A percentile compares a stretch with the other conserved stretches of the same genome.
Evolutionary conservation across 2,888 invertebrate species (phyloP).

Genomic region (Trichacis sp.): DNA sequence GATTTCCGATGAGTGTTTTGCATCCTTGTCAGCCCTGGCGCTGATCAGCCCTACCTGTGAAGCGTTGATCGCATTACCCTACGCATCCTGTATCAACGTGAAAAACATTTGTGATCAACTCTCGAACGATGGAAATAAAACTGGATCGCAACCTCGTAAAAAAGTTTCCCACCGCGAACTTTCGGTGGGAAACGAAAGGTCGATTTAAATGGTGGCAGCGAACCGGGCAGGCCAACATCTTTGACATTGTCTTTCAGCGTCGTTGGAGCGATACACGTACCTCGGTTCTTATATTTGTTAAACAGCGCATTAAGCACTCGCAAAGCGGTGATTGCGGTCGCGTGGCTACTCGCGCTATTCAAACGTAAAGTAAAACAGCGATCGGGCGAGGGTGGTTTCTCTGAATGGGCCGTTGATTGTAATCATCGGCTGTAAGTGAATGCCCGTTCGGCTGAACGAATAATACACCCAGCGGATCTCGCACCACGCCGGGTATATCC

Average conservation of each 20-base stretch:
- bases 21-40: too few species aligned
- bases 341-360: slow-evolving; percentile 65
- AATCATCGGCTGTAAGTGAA: slow-evolving; percentile 67
- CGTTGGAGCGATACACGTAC: slow-evolving; percentile 39
- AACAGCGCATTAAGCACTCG: slow-evolving; percentile 62
- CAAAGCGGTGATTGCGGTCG: slow-evolving; percentile 67
- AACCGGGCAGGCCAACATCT: slow-evolving; percentile 38
- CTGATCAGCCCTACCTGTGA: too few species aligned
- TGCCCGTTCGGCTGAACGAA: slow-evolving; percentile 53
- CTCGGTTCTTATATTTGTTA: slow-evolving; percentile 61
- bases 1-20: too few species aligned
- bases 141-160: too few species aligned
- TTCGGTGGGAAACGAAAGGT: slow-evolving; percentile 22
- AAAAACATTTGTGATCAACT: too few species aligned
- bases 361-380: slow-evolving; percentile 63
- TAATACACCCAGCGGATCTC: slow-evolving; percentile 37
- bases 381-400: slow-evolving; percentile 59
- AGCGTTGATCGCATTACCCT: too few species aligned
- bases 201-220: background rate
- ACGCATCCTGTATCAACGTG: too few species aligned
- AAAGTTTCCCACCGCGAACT: too few species aligned
- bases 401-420: slow-evolving; percentile 68
- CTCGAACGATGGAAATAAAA: too few species aligned
- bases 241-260: slow-evolving; percentile 53
- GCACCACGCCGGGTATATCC: slow-evolving; percentile 30